Base-by-base conservation (phyloP, 2,888 invertebrate genomes). In the Sphecodes monilicornis region DNA sequence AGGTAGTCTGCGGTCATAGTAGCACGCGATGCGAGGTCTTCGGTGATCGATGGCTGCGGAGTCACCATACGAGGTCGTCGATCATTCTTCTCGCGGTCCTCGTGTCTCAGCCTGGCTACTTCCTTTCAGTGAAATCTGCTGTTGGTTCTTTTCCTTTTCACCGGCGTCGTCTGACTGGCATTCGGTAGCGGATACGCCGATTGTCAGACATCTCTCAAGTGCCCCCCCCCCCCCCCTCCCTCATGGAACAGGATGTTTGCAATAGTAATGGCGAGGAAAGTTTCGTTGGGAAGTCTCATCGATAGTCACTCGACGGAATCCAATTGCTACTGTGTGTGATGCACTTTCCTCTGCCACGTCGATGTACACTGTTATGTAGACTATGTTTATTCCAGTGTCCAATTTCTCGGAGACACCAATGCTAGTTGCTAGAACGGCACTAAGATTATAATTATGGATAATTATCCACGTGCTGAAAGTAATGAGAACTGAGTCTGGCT, bases 41-140 rank as follows among this genome's bases (percentile, higher is more conserved):
- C 69, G 64, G 81, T 89, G 89, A 91, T 90, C 87, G 88, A 86
- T 89, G 75, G 78, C 78, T 54, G 66, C 36, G 73, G 71, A 86
- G 84, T 77, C 79, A 60, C 76, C 50, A 69, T 18, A 69, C 71
- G 73, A 54, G 54, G 71, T 76, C 76, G 89, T 87, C 86, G 88
- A 89, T 89, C 89, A 89, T 89, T 86, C 76, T 66, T 85, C 70
- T 86, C 79, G 60, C 68, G 39, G 36, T 39, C 60, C 76, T 87
- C 78, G 74, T 73, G 78, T 87, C 69, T 76, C 69, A 72, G 54
- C 76, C 69, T 80, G 77, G 64, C 71, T 54, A 75, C 78, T 82
- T 80, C 85, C 77, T 85, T 75, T 73, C 85, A 75, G 71, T 46
- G 60, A 72, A 76, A 79, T 74, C 43, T n/a, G 5, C 22, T 60